Percentiles rank a stretch among this genome's conserved stretches.
These are phyloP conservation scores for Amazona ochrocephala DNA, from an alignment of 2,797 vertebrate genomes.

Conservation along the genomic window DNA sequence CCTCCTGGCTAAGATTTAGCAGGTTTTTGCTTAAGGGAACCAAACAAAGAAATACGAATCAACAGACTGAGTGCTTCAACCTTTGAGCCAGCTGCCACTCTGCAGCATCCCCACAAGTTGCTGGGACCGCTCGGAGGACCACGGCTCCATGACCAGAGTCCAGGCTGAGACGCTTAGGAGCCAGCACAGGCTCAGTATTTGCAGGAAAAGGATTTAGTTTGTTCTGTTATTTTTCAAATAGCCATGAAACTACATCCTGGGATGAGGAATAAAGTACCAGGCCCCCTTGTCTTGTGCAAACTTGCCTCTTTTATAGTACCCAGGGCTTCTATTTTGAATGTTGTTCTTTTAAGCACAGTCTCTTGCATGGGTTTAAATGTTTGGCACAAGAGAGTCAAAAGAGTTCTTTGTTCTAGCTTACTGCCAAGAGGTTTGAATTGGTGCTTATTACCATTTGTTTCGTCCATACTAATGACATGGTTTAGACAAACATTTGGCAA, in stretches of 20 bases:
- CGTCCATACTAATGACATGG: not conserved
- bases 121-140: rapidly evolving
- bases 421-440: slow-evolving; percentile 31
- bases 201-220: not conserved
- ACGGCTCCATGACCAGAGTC: not conserved
- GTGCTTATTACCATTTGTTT: not conserved
- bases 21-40: not conserved
- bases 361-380: not conserved
- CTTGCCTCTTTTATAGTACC: not conserved
- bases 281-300: not conserved
- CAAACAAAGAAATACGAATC: not conserved
- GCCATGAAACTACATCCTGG: not conserved
- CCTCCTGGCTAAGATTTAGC: not conserved
- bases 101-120: rapidly evolving
- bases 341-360: not conserved
- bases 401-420: not conserved
- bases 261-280: not conserved
- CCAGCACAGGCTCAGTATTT: not conserved
- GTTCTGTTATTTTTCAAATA: not conserved
- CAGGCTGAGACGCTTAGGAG: not conserved
- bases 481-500: slow-evolving; percentile 34
- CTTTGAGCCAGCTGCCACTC: not conserved
- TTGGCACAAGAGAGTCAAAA: not conserved
- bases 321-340: not conserved
- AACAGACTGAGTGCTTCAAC: not conserved